Evolutionary conservation across 2,113 vertebrate genomes (phyloP), one percentile per base, ranked within the genome.

Genomic region (Lepus timidus): DNA sequence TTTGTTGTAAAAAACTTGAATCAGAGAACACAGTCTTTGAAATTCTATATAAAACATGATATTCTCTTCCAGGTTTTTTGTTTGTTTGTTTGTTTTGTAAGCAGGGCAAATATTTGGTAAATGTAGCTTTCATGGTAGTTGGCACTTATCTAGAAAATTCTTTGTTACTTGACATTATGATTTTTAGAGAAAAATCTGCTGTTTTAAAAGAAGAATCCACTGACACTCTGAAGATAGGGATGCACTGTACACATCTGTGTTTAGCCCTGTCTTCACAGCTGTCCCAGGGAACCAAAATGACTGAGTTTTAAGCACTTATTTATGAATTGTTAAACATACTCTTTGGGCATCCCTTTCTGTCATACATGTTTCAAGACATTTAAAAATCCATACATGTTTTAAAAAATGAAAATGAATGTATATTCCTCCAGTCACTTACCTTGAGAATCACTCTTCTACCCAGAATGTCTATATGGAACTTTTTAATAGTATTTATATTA

Each of bases 1-100:
- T 93, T 78, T 85, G 73, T 75, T 78, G 16, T n/a, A 31, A 91
- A 93, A 83, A 9, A 65, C 33, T 81, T 87, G 25, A 83, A 65
- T 68, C 49, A 33, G 44, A 75, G 17, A 58, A 58, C 19, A 3
- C 25, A 70, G 76, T 51, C 14, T 92, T 86, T 82, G 33, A 94
- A 88, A 82, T 58, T 3, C 14, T 78, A 6, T 64, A 20, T 22
- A 1, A 88, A 86, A 75, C 12, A 36, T 23, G 36, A 12, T 3
- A 17, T 27, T 71, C 1, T 39, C n/a, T 79, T 65, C 22, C 22
- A 68, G 39, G 14, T 70, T 84, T 79, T 73, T 36, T 27, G 36
- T 36, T 62, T 78, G 7, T 9, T 62, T 33, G 4, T 49, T 36
- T 75, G 23, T 44, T 78, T 67, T 71, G 22, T 17, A 58, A 52